Base-by-base conservation (phyloP, 2,888 invertebrate species). In the Xestia ashworthii region DNA sequence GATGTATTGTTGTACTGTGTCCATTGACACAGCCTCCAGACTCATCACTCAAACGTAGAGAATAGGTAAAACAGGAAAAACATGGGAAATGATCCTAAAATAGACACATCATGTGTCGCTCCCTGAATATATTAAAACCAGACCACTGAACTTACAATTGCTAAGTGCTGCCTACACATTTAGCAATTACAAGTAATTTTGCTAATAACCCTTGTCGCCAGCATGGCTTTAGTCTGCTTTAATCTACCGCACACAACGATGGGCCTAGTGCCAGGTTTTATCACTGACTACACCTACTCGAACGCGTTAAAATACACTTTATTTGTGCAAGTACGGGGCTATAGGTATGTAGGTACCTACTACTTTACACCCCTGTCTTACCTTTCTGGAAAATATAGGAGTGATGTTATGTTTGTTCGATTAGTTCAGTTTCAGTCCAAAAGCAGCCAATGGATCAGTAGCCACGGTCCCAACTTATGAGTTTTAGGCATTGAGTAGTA, bases 181-280 rank as follows among this genome's bases (percentile, higher is more conserved):
- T 44, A 62, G 71, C 83, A 76, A 82, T 83, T 83, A 78, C 81
- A 78, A 75, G 75, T 81, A 69, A 65, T 83, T 83, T 85, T 82
- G 84, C 83, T 82, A 76, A 78, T 67, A 76, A 58, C 65, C 46
- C 71, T 38, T 38, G 71, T 76, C 68, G 38, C 50, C 71, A 50
- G 65, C 68, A 55, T 80, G n/a, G 19, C 38, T 48, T 55, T 41
- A 12, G 44, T 38, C 8, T 44, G 44, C 44, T 48, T n/a, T n/a
- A 25, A 44, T 44, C 1, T 75, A 55, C 76, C 68, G 44, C 76
- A 82, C 82, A 68, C 48, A 22, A 14, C 22, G 74, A n/a, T 38
- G 32, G 9, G 32, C 0, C 58, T 0, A 55, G 55, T 32, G 32
- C 16, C 3, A 32, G 32, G 1, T 32, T 32, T 16, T 60, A 60